Evolutionary conservation across 2,113 vertebrate genomes (phyloP).

Genomic region (Sinocyclocheilus anshuiensis): DNA sequence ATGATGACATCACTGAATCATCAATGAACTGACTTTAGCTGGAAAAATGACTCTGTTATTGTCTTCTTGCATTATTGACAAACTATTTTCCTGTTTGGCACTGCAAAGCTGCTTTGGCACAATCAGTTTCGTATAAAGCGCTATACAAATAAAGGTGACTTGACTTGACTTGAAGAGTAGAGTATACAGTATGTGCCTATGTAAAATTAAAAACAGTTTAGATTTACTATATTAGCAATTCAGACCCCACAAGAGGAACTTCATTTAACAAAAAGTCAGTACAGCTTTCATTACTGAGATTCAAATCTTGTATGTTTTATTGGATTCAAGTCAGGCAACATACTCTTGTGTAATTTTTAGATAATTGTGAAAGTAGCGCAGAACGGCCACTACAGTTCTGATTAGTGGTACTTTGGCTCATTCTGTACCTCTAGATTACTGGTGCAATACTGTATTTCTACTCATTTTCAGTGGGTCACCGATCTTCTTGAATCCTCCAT

Average conservation of each 20-base stretch:
- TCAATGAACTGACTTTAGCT: too few relatives aligned
- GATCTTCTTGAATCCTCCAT: not conserved
- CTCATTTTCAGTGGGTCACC: not conserved
- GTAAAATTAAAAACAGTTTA: too few relatives aligned
- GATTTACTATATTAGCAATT: too few relatives aligned
- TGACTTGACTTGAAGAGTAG: too few relatives aligned
- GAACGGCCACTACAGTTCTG: not conserved
- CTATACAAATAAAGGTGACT: too few relatives aligned
- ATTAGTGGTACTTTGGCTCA: not conserved
- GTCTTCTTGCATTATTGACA: too few relatives aligned
- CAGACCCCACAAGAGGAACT: not conserved
- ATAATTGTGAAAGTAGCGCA: not conserved
- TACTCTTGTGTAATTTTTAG: not conserved
- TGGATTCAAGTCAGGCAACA: not conserved
- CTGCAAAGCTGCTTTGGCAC: too few relatives aligned
- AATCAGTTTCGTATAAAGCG: too few relatives aligned
- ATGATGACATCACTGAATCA: too few relatives aligned
- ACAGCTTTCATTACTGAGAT: not conserved
- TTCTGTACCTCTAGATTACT: not conserved
- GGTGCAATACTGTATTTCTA: not conserved
- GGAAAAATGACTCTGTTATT: too few relatives aligned
- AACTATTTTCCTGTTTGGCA: too few relatives aligned
- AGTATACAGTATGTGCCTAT: too few relatives aligned
- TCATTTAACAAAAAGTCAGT: not conserved
- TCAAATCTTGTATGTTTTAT: not conserved